phyloP scores from a whole-genome alignment of 1,140 invertebrate species.

The Lepidurus arcticus region DNA sequence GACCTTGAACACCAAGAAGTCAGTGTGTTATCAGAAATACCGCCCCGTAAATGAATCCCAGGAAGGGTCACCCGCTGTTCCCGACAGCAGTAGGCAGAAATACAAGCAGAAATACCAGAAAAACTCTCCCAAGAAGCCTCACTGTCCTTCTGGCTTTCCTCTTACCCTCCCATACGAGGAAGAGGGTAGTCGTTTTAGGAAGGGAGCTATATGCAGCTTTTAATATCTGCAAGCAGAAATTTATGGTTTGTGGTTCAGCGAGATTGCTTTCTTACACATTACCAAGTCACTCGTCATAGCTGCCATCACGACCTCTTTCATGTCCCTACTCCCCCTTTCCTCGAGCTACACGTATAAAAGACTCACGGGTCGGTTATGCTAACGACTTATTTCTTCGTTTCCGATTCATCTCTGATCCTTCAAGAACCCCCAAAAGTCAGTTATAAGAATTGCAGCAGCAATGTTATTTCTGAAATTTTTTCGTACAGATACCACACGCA shows the following conservation, averaged over 20 bases:
- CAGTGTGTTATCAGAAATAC: background rate
- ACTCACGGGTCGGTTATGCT: background rate
- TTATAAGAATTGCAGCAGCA: background rate
- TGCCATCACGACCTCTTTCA: slow-evolving; percentile 8
- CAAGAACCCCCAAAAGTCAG: too few species aligned
- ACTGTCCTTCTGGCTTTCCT: background rate
- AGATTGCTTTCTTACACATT: slow-evolving; percentile 15
- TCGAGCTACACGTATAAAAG: background rate
- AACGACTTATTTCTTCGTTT: slow-evolving; percentile 14
- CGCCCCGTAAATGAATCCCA: background rate
- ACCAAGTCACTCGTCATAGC: slow-evolving; percentile 18
- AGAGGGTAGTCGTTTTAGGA: background rate
- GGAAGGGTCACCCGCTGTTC: background rate
- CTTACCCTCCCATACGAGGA: background rate
- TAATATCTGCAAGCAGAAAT: slow-evolving; percentile 1
- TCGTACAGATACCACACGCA: background rate
- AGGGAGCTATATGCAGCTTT: background rate
- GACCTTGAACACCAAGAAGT: background rate
- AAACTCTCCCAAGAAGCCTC: background rate
- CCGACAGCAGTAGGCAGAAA: background rate
- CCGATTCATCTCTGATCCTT: background rate
- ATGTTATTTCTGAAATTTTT: background rate
- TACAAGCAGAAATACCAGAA: background rate
- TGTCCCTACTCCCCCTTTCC: background rate
- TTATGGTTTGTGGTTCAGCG: slow-evolving; percentile 7